These are phyloP conservation scores for Myopa tessellatipennis DNA, from an alignment of 2,888 invertebrate genomes.

Conservation along the genomic window DNA sequence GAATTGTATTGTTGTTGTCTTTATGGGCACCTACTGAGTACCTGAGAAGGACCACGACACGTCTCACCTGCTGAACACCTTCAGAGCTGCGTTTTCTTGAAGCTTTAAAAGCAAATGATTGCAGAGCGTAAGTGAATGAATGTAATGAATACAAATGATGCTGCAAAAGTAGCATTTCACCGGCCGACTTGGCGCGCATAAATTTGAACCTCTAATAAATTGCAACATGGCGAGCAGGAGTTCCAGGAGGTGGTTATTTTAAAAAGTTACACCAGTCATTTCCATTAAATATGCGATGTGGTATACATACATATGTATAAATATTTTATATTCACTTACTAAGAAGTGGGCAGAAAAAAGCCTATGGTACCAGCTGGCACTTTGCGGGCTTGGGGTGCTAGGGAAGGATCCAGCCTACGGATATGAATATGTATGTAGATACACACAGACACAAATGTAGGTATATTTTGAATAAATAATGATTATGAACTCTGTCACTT, in stretches of 20 bases:
- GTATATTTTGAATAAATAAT: too few relatives aligned
- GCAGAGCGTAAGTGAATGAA: too few relatives aligned
- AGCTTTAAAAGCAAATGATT: background rate
- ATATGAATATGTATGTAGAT: too few relatives aligned
- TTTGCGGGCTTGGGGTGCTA: too few relatives aligned
- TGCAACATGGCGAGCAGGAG: constrained; percentile 58
- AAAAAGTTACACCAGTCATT: background rate
- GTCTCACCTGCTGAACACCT: background rate
- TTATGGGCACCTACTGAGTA: background rate
- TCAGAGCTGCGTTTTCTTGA: background rate
- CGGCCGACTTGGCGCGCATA: constrained; percentile 59
- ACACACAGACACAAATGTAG: too few relatives aligned
- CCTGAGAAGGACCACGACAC: background rate
- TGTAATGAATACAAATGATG: background rate
- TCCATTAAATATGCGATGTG: background rate
- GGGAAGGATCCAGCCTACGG: too few relatives aligned
- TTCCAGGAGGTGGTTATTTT: constrained; percentile 24
- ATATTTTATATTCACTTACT: too few relatives aligned
- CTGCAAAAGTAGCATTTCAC: background rate
- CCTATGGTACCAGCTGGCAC: too few relatives aligned
- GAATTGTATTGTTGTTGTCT: background rate
- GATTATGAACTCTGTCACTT: too few relatives aligned
- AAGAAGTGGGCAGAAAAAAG: too few relatives aligned
- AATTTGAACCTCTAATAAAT: constrained; percentile 60
- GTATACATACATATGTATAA: background rate